phyloP scores from a whole-genome alignment of 2,888 invertebrate species.

The Pyrrhia umbra region DNA sequence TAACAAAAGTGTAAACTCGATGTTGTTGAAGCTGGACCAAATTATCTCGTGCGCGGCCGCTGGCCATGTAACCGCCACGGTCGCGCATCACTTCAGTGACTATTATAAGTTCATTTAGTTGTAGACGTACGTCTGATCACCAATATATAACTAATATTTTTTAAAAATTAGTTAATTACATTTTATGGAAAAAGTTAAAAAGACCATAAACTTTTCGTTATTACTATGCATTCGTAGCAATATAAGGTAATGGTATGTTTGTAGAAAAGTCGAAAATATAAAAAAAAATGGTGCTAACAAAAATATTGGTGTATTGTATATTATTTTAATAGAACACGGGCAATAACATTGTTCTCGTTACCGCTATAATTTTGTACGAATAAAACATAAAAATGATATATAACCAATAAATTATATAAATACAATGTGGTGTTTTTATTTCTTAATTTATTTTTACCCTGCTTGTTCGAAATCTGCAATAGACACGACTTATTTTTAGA shows the following conservation, averaged over 20 bases:
- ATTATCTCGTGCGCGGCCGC: slow-evolving; percentile 73
- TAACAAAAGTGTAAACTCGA: slow-evolving; percentile 73
- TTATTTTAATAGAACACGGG: slow-evolving; percentile 81
- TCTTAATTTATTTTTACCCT: not conserved
- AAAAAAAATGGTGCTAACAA: slow-evolving; percentile 89
- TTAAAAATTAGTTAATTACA: slow-evolving; percentile 70
- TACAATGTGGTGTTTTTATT: slow-evolving; percentile 52
- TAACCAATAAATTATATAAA: slow-evolving; percentile 83
- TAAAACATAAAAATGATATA: slow-evolving; percentile 77
- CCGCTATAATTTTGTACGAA: slow-evolving; percentile 86
- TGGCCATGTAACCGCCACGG: slow-evolving; percentile 53
- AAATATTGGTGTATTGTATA: slow-evolving; percentile 85
- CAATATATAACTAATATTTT: slow-evolving; percentile 76
- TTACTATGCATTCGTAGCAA: slow-evolving; percentile 83
- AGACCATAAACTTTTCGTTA: slow-evolving; percentile 82
- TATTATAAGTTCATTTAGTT: slow-evolving; percentile 76
- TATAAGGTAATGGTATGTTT: slow-evolving; percentile 86
- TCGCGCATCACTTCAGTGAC: slow-evolving; percentile 67
- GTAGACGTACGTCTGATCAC: slow-evolving; percentile 76
- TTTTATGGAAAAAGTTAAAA: slow-evolving; percentile 75
- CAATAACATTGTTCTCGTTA: slow-evolving; percentile 82
- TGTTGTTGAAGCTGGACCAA: slow-evolving; percentile 88
- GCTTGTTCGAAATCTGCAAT: too few relatives aligned
- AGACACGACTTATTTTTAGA: too few relatives aligned
- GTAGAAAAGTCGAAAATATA: slow-evolving; percentile 77